Evolutionary conservation across 2,797 vertebrate species (phyloP), one percentile per base, ranked within the genome.

Genomic region (Okamejei kenojei): DNA sequence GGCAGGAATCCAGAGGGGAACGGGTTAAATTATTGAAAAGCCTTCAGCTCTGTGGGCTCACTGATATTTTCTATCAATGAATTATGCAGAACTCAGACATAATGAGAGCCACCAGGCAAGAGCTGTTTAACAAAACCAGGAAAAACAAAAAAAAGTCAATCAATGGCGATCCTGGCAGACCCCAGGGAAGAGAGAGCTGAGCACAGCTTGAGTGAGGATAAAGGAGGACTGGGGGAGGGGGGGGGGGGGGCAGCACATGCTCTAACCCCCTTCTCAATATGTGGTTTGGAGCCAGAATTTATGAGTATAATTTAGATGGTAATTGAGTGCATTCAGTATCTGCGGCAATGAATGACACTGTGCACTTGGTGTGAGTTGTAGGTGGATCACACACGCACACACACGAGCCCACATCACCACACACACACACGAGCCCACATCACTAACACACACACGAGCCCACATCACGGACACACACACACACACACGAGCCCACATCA

Each of bases 71-170:
- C 95, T 94, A 94, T 95, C 95, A 94, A 95, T 95, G 95, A 94
- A 94, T 95, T 94, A 95, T 95, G 95, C 95, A 95, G 95, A 94
- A 95, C 94, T 88, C 94, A 95, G 94, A 94, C 94, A 94, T 94
- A 95, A 95, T 95, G 95, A 94, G 94, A 94, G 94, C 95, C 63
- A 94, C 94, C 94, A 95, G 95, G 93, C 94, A 94, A 54, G 93
- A 90, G 81, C 95, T 94, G 94, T 95, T 95, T 95, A 94, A 95
- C 95, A 95, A 94, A 95, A 95, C 84, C 84, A 88, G 61, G 68
- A 68, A 45, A 88, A 88, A 88, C 84, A 88, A 88, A 88, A 88
- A 88, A 88, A 88, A 88, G 84, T 88, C 84, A 88, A 88, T 88
- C 84, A 88, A 88, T 88, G 84, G 61, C 9, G 61, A 68, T 61